phyloP scores from a whole-genome alignment of 2,797 vertebrate genomes.

The Anguilla anguilla region DNA sequence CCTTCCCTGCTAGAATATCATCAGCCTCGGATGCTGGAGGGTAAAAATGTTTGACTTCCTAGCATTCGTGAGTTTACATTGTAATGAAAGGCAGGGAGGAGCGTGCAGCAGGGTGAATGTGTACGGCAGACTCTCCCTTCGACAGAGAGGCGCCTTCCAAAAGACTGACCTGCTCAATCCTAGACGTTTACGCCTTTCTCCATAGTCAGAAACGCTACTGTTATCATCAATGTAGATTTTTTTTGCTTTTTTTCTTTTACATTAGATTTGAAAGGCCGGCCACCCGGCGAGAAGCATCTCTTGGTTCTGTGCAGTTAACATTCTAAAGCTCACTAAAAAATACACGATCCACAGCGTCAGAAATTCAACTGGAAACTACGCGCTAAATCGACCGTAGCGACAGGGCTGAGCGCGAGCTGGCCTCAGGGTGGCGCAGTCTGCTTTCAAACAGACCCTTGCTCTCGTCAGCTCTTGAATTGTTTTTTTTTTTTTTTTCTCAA shows the following conservation, averaged over 20 bases:
- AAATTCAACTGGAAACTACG: background rate
- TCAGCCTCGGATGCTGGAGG: background rate
- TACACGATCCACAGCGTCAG: background rate
- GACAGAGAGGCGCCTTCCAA: background rate
- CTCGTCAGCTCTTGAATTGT: background rate
- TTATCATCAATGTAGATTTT: background rate
- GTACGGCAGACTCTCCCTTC: background rate
- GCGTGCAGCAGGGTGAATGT: background rate
- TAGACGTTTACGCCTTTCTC: background rate
- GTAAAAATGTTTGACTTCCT: background rate
- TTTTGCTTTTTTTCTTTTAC: conserved; percentile 1
- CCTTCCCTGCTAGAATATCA: background rate
- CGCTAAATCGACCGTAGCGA: background rate
- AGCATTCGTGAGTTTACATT: conserved; percentile 5
- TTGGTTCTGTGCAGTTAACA: conserved; percentile 15
- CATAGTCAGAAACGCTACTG: background rate
- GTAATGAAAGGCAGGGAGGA: background rate
- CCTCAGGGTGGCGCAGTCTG: background rate
- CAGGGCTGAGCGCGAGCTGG: background rate
- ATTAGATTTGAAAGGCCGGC: background rate
- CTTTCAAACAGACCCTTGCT: background rate
- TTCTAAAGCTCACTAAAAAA: conserved; percentile 20
- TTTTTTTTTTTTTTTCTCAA: background rate
- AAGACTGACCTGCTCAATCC: background rate
- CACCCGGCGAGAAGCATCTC: background rate